Evolutionary conservation across 2,888 invertebrate genomes (phyloP), one percentile per base, ranked within the genome.

Genomic region (Alviniconcha strummeri): DNA sequence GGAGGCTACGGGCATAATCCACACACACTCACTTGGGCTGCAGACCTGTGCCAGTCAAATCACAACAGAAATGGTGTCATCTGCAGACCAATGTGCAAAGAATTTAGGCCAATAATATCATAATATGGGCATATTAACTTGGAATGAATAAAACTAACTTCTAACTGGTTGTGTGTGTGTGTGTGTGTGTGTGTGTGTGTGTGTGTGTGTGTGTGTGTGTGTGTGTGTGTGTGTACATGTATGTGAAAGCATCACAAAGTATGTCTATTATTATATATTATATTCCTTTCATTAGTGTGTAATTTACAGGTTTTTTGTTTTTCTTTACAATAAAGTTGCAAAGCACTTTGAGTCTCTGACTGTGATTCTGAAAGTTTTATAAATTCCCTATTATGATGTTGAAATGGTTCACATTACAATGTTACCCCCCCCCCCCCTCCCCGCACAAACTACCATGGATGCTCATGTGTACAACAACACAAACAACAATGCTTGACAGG

Each of bases 1-100:
- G 15, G 90, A 88, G 69, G 91, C 91, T 85, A 91, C 90, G 80
- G 91, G 91, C 91, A 91, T 88, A 86, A 86, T 86, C 86, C 86
- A 86, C 84, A 83, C 54, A 17, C 76, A 67, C 36, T 36, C 69
- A 69, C 76, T 52, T 55, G 9, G n/a, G 17, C 54, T 60, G 36
- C 81, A 81, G 19, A 56, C 81, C 71, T 74, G 69, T 55, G 8
- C 52, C 69, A 67, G 60, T 5, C 8, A 8, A 60, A 60, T 60
- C 60, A 60, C 36, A 36, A 74, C 79, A 55, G 9, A 71, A 56
- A 71, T 67, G 56, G 71, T 72, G 60, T 72, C 55, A 72, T 54
- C 78, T 83, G 69, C 36, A 36, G 36, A 36, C 36, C 36, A 36
- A 36, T 36, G 36, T 36, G 36, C 36, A 36, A 36, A 36, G 36